Evolutionary conservation across 35 echinoderm and acorn worm species (phyloP).

Genomic region (Nesometra sesokonis): DNA sequence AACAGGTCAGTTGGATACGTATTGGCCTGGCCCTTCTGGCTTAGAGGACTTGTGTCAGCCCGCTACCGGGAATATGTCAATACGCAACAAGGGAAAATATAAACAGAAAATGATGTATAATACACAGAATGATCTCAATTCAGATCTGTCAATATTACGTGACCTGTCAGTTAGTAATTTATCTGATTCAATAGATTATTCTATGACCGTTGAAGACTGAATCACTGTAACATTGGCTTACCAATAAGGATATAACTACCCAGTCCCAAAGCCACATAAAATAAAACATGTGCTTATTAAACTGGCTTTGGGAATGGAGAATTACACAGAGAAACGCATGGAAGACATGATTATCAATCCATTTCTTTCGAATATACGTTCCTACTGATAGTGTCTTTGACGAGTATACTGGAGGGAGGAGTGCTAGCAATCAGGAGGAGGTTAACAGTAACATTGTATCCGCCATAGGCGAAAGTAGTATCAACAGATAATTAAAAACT

Average conservation of each 20-base stretch:
- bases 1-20: not conserved
- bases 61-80: not conserved
- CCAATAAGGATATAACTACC: not conserved
- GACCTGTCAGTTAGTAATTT: not conserved
- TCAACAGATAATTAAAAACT: not conserved
- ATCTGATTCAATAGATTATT: not conserved
- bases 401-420: not conserved
- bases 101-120: not conserved
- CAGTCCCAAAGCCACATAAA: not conserved
- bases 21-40: not conserved
- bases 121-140: not conserved
- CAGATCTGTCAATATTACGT: not conserved
- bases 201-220: not conserved
- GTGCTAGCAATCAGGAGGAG: not conserved
- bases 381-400: not conserved
- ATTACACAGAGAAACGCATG: not conserved
- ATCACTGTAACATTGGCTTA: not conserved
- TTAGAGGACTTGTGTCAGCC: not conserved
- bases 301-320: not conserved
- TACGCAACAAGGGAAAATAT: not conserved
- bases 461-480: not conserved
- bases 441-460: not conserved
- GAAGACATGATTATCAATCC: not conserved
- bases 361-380: not conserved
- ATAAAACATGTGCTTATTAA: not conserved